Conservation (phyloP, 2,888 invertebrate species). For the Bombylius discolor region DNA sequence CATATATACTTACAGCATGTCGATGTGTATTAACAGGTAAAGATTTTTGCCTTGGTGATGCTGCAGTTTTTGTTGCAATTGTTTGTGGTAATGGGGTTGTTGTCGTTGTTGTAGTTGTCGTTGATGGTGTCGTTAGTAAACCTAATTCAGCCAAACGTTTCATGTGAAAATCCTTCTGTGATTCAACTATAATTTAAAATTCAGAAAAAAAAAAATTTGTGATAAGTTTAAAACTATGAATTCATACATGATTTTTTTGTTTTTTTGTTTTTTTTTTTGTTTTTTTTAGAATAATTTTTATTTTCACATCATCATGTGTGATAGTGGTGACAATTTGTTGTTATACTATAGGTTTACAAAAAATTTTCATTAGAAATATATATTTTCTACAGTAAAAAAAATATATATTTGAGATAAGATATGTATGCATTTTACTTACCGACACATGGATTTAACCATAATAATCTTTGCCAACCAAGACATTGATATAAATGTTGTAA, state of each 20-base stretch:
- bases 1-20: neutral
- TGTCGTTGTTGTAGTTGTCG: conserved; percentile 39
- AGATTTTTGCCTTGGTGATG: conserved; percentile 20
- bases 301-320: too few species aligned
- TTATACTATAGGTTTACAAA: neutral
- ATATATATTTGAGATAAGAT: neutral
- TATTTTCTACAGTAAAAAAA: neutral
- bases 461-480: conserved; percentile 75
- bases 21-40: conserved; percentile 21
- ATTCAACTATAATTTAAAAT: conserved; percentile 51
- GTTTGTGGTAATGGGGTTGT: conserved; percentile 30
- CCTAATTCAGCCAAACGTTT: conserved; percentile 41
- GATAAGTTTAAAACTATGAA: too few species aligned
- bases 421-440: conserved; percentile 46
- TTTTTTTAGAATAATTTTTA: too few species aligned
- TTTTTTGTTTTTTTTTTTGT: too few species aligned
- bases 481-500: conserved; percentile 75
- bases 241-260: too few species aligned
- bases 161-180: conserved; percentile 76
- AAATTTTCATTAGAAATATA: neutral
- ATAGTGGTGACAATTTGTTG: too few species aligned
- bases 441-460: conserved; percentile 88
- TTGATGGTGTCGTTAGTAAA: conserved; percentile 38
- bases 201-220: too few species aligned
- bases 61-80: conserved; percentile 16